Percentiles rank a stretch among this genome's conserved stretches.
Evolutionary conservation across 2,113 vertebrate genomes (phyloP).

Genomic region (Willisornis vidua): DNA sequence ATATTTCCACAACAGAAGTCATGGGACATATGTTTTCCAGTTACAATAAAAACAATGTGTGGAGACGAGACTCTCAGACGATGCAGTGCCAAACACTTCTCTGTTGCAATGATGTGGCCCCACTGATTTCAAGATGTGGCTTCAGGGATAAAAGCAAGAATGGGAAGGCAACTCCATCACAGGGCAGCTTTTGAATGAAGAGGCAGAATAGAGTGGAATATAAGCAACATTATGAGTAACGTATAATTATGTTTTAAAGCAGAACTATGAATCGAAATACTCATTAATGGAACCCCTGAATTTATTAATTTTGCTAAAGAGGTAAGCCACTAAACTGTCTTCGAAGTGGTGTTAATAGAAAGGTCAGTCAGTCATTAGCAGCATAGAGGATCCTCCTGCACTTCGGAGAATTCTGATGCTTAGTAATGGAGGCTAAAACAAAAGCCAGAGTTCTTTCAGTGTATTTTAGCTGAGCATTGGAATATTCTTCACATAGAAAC

Average conservation of each 20-base stretch:
- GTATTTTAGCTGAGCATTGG: background rate
- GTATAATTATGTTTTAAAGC: slow-evolving; percentile 8
- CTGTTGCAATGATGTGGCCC: background rate
- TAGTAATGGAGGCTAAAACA: slow-evolving; percentile 39
- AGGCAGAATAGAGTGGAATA: background rate
- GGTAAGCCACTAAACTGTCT: slow-evolving; percentile 46
- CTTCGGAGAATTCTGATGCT: background rate
- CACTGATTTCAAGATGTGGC: slow-evolving; percentile 56
- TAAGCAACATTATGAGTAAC: background rate
- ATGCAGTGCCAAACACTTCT: slow-evolving; percentile 6
- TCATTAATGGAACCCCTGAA: slow-evolving; percentile 12
- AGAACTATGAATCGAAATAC: slow-evolving; percentile 13
- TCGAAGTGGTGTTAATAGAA: slow-evolving; percentile 32
- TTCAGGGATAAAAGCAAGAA: slow-evolving; percentile 26
- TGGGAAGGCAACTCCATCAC: background rate
- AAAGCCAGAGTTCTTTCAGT: background rate
- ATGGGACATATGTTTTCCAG: slow-evolving; percentile 22
- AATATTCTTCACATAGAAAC: background rate
- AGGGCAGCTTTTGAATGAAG: background rate
- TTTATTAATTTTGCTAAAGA: slow-evolving; percentile 55
- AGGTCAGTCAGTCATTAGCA: slow-evolving; percentile 43
- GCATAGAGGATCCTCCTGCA: background rate
- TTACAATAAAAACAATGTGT: slow-evolving; percentile 25
- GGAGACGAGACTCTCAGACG: background rate
- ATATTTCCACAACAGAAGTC: background rate